These are phyloP conservation scores for Micrasema minimum DNA, from an alignment of 1,140 invertebrate genomes.

Conservation along the genomic window DNA sequence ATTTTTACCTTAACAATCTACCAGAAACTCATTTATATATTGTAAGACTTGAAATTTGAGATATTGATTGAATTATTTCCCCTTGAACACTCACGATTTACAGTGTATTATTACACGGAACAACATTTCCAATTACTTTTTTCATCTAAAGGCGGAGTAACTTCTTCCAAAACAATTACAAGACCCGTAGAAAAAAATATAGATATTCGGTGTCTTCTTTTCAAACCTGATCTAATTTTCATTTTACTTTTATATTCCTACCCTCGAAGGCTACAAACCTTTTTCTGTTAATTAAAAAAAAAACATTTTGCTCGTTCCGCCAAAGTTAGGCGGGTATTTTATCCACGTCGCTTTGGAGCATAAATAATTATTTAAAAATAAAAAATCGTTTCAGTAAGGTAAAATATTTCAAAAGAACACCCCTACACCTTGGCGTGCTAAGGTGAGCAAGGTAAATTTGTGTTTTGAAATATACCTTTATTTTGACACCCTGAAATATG, in stretches of 20 bases:
- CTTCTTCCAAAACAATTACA: constrained; percentile 33
- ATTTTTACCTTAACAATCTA: too few relatives aligned
- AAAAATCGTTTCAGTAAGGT: too few relatives aligned
- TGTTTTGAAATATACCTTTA: neutral
- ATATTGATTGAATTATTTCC: too few relatives aligned
- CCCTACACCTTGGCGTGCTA: too few relatives aligned
- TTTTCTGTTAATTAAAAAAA: constrained; percentile 36
- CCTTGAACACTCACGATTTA: too few relatives aligned
- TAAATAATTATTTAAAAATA: neutral
- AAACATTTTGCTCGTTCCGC: too few relatives aligned
- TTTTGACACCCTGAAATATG: neutral
- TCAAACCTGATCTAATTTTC: constrained; percentile 38
- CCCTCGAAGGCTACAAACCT: neutral
- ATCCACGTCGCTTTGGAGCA: constrained; percentile 9
- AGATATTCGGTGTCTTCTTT: neutral
- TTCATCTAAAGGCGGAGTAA: too few relatives aligned
- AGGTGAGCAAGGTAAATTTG: too few relatives aligned
- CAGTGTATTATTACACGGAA: neutral
- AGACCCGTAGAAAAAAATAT: constrained; percentile 35
- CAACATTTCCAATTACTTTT: constrained; percentile 16
- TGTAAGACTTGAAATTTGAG: too few relatives aligned
- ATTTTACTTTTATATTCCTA: constrained; percentile 17
- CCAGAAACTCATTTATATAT: too few relatives aligned
- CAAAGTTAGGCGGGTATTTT: constrained; percentile 34
- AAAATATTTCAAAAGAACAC: too few relatives aligned